A percentile compares a stretch with the other conserved stretches of the same genome.
phyloP scores from a whole-genome alignment of 2,888 invertebrate species.

The Limnephilus auricula region DNA sequence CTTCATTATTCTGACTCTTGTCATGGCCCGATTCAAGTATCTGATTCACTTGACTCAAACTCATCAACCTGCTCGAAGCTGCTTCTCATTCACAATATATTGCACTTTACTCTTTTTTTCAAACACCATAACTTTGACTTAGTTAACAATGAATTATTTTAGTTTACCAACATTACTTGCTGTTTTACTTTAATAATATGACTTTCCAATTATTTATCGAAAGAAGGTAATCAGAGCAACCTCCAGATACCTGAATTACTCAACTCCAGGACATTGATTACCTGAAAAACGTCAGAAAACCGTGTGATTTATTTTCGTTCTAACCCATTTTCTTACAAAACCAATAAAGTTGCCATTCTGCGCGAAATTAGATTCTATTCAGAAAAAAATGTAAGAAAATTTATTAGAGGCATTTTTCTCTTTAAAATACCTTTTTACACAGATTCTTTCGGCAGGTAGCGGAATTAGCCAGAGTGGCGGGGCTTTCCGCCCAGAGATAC shows the following conservation, averaged over 20 bases:
- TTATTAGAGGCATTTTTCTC: constrained; percentile 2
- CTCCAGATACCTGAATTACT: background rate
- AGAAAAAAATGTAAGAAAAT: background rate
- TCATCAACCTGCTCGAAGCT: too few species aligned
- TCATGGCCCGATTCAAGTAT: too few species aligned
- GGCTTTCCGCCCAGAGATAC: background rate
- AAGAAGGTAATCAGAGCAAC: background rate
- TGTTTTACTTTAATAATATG: too few species aligned
- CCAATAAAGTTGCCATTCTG: constrained; percentile 2
- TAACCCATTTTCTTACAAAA: background rate
- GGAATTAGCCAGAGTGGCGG: background rate
- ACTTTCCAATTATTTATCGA: background rate
- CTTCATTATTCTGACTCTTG: too few species aligned
- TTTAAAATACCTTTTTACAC: background rate
- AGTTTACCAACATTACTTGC: too few species aligned
- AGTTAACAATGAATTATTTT: too few species aligned
- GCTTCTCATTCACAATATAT: too few species aligned
- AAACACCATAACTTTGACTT: too few species aligned
- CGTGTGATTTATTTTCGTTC: background rate
- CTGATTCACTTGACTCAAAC: too few species aligned
- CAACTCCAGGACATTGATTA: background rate
- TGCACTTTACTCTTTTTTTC: too few species aligned
- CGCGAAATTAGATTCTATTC: constrained; percentile 2
- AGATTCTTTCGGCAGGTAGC: background rate
- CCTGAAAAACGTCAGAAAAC: background rate